Evolutionary conservation across 2,888 invertebrate genomes (phyloP).

Genomic region (Chrysina gloriosa): DNA sequence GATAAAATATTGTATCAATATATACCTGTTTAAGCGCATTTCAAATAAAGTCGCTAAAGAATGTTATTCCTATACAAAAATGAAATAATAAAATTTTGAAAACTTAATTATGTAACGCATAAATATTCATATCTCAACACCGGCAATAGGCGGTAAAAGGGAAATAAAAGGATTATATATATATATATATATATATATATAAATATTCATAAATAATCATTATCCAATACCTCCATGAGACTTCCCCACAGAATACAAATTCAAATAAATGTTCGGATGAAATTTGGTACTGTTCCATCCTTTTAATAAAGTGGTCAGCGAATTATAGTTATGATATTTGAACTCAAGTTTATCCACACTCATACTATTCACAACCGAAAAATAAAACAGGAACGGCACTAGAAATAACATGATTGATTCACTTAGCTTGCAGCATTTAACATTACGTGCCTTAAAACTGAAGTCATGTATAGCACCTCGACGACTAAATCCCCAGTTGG

Average conservation of each 20-base stretch:
- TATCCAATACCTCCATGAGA: conserved; percentile 67
- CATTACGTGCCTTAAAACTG: background rate
- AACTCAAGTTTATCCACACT: conserved; percentile 51
- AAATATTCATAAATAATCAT: too few species aligned
- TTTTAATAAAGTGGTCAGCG: conserved; percentile 62
- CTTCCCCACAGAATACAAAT: conserved; percentile 69
- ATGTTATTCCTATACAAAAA: too few species aligned
- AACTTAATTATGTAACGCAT: too few species aligned
- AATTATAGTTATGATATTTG: conserved; percentile 65
- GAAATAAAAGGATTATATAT: too few species aligned
- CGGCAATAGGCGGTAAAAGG: too few species aligned
- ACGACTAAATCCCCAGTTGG: too few species aligned
- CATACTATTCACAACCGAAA: background rate
- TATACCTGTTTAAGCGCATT: too few species aligned
- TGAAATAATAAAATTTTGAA: too few species aligned
- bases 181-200: too few species aligned
- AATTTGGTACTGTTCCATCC: conserved; percentile 55
- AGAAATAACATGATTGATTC: conserved; percentile 4
- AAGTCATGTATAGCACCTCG: background rate
- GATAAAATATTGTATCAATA: too few species aligned
- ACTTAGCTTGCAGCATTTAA: background rate
- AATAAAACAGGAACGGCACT: background rate
- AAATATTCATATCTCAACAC: too few species aligned
- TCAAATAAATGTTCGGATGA: conserved; percentile 60
- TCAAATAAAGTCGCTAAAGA: too few species aligned